These are phyloP conservation scores for Hyperopisus bebe DNA, from an alignment of 2,113 vertebrate species.

Conservation along the genomic window DNA sequence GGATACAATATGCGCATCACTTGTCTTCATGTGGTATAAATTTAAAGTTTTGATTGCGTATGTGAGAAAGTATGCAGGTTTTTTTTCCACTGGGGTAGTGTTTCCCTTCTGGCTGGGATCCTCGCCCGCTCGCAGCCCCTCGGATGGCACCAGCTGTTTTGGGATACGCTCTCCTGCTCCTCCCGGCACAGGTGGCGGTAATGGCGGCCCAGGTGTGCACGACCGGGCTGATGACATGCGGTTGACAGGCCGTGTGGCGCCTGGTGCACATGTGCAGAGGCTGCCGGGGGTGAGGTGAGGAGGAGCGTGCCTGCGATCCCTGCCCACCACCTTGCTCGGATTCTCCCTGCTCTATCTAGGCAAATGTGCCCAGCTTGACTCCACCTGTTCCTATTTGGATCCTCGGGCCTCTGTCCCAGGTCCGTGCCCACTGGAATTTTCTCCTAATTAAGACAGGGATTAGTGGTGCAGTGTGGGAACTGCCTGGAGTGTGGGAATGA, in stretches of 20 bases:
- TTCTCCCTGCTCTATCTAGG: conserved; percentile 1
- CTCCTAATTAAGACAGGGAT: conserved; percentile 73
- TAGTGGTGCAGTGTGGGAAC: conserved; percentile 66
- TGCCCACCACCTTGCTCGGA: neutral
- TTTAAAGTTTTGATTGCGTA: neutral
- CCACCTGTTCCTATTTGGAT: conserved; percentile 33
- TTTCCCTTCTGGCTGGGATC: neutral
- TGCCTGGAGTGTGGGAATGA: conserved; percentile 64
- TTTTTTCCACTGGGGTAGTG: neutral
- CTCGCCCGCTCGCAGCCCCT: neutral
- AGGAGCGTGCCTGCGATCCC: conserved; percentile 15
- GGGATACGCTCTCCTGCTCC: neutral
- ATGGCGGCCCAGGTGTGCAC: neutral
- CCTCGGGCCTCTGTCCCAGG: conserved; percentile 40
- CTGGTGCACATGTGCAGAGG: neutral
- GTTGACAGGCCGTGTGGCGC: neutral
- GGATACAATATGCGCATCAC: neutral
- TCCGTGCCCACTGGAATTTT: conserved; percentile 67
- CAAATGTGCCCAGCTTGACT: conserved; percentile 30
- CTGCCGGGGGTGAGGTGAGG: conserved; percentile 17
- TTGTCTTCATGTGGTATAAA: neutral
- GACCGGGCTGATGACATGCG: neutral
- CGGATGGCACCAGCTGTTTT: neutral
- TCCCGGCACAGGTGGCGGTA: neutral
- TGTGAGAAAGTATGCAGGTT: conserved; percentile 11